Percentiles rank a stretch among this genome's conserved stretches.
Evolutionary conservation across 2,888 invertebrate species (phyloP).

Genomic region (Thyatira batis): DNA sequence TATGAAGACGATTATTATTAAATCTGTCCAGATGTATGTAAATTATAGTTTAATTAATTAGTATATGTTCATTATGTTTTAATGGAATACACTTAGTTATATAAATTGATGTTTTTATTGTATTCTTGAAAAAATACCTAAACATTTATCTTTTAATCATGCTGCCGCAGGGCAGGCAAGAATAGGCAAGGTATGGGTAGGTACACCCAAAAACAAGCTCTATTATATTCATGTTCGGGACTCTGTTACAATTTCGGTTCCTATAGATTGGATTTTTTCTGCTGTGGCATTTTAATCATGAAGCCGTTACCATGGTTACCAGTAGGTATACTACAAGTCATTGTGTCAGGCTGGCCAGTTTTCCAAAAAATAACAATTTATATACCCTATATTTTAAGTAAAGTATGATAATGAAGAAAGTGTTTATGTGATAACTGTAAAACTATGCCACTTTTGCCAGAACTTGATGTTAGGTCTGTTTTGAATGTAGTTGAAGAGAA

Average conservation of each 20-base stretch:
- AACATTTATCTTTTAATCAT: not conserved
- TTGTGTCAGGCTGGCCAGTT: not conserved
- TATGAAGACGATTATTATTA: conserved; percentile 11
- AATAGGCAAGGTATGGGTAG: too few species aligned
- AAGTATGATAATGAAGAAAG: not conserved
- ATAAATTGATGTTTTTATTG: not conserved
- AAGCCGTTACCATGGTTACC: not conserved
- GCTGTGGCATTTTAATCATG: not conserved
- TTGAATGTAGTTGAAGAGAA: conserved; percentile 71
- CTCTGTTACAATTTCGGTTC: not conserved
- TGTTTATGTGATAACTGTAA: conserved; percentile 3
- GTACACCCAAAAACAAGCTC: too few species aligned
- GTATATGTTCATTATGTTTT: not conserved
- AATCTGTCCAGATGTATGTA: not conserved
- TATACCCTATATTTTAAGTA: not conserved
- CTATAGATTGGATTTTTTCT: not conserved
- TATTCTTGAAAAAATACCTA: not conserved
- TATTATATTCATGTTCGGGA: too few species aligned
- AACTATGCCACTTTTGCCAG: conserved; percentile 47
- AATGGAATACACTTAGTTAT: not conserved
- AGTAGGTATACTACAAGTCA: not conserved
- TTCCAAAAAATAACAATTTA: not conserved
- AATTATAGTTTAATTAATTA: not conserved
- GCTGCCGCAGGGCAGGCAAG: too few species aligned
- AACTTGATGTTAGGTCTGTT: conserved; percentile 57